Base-by-base conservation (phyloP, 2,888 invertebrate species). In the Ligdia adustata region DNA sequence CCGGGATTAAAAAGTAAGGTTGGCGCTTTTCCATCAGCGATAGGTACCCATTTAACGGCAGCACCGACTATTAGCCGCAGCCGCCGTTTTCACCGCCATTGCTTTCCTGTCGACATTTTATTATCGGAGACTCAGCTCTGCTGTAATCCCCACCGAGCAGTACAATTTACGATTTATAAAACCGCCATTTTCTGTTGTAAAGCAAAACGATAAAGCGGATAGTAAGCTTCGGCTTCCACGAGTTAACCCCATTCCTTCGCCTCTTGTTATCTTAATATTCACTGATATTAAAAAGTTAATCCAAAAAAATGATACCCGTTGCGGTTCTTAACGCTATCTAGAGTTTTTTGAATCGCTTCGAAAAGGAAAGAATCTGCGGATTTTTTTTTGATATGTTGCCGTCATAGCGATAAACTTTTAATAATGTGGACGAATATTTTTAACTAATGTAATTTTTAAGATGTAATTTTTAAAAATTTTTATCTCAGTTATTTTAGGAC, bases 51-150 rank as follows among this genome's bases (percentile, higher is more conserved):
- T 79, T 79, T 72, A 71, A 69, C 60, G 62, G 63, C 66, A 70
- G 71, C 74, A 69, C 68, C 56, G 65, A 66, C 74, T 72, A 76
- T 79, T 76, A 78, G 74, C 71, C 64, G 56, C 64, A 62, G 62
- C 64, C 68, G 67, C 66, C 68, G 65, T 67, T 70, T 69, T 62
- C 65, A 59, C 69, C 72, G 72, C 77, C 79, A 80, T 78, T 74
- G 80, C 78, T 87, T 77, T 82, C 79, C 82, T 82, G 85, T 86
- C 82, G 83, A 81, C 79, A 80, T 85, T 90, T 88, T 90, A 90
- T 80, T 82, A 85, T 88, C 81, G 72, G 72, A 73, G 69, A 74
- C 79, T 84, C 82, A 79, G 79, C 79, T 68, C 66, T 63, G 69
- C 66, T 77, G 82, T 86, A 89, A 88, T 86, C 85, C 81, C 71